Base-by-base conservation (phyloP, 2,113 vertebrate species). In the Bagarius yarrelli region DNA sequence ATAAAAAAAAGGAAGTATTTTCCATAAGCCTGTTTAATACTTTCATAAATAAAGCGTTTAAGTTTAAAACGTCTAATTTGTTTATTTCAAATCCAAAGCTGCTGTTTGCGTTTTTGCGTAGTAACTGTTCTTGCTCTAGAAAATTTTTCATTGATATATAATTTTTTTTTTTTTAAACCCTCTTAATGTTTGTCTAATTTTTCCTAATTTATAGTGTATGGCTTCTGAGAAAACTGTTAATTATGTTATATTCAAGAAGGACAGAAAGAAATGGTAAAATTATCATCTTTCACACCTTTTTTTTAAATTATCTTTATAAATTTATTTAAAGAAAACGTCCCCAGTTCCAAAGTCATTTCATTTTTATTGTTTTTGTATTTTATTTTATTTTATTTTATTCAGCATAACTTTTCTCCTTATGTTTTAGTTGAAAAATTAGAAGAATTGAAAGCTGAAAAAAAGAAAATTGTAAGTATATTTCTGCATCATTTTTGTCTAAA, bases 241-340 rank as follows among this genome's bases (percentile, higher is more conserved):
- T 98, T 87, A 89, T 94, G 80, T 88, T 97, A 88, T 97, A 96
- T 93, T 95, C 94, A 86, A 95, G 91, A 90, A 94, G 96, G 91
- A 97, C 95, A 64, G 94, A 97, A 91, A 96, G 90, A 90, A 99
- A 98, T 88, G 95, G 97, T 99, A 94, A 95, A 57, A 30, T 53
- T 2, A 70, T 27, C 5, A 56, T 66, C 5, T 23, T 34, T 66
- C 19, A 3, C 25, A 34, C n/a, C 66, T 36, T 11, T 18, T n/a
- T 25, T 61, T 53, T 53, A 78, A 27, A 25, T 61, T 77, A 34
- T 30, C 9, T 40, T 60, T 6, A 21, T 44, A 19, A 52, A 52
- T 30, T 12, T 47, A 18, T 25, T 79, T 2, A 15, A 4, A 47
- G 2, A 23, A 61, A 50, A 52, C 53, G n/a, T 32, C 18, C 12